Percentiles rank a stretch among this genome's conserved stretches.
Conservation (phyloP, 1,140 invertebrate species). For the Drosophila prosaltans region DNA sequence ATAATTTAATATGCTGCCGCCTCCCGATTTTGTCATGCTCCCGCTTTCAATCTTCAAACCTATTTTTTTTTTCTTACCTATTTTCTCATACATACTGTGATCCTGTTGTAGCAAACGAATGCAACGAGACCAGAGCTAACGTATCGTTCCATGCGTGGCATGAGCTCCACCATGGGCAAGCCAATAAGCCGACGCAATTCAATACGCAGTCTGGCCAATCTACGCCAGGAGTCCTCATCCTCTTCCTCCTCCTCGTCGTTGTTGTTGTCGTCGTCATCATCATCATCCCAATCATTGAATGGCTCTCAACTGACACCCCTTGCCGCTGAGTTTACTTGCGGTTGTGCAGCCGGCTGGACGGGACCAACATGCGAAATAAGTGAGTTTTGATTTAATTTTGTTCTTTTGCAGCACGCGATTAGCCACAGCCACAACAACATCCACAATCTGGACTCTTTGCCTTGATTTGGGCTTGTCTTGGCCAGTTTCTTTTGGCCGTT, state of each 20-base stretch:
- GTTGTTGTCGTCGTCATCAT: slow-evolving; percentile 5
- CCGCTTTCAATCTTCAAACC: slow-evolving; percentile 8
- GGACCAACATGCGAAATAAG: slow-evolving; percentile 90
- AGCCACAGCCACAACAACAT: slow-evolving; percentile 56
- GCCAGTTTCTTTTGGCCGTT: slow-evolving; percentile 55
- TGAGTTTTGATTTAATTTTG: slow-evolving; percentile 84
- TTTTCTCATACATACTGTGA: slow-evolving; percentile 1
- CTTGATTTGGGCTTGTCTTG: neutral
- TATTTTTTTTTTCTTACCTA: neutral
- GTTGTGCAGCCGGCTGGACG: slow-evolving; percentile 93
- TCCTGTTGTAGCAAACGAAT: slow-evolving; percentile 56
- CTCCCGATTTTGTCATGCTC: slow-evolving; percentile 26
- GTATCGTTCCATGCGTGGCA: slow-evolving; percentile 82
- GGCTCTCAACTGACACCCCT: slow-evolving; percentile 52
- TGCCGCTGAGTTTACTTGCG: slow-evolving; percentile 87
- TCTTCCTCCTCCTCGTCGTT: slow-evolving; percentile 30
- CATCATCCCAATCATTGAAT: slow-evolving; percentile 28
- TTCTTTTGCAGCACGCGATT: slow-evolving; percentile 72
- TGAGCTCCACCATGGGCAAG: slow-evolving; percentile 83
- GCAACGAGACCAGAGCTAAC: slow-evolving; percentile 61
- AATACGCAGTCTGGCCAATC: slow-evolving; percentile 63
- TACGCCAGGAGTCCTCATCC: slow-evolving; percentile 51
- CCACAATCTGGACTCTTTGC: neutral
- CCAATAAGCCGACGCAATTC: slow-evolving; percentile 81
- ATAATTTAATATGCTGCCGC: slow-evolving; percentile 65